Evolutionary conservation across 2,888 invertebrate genomes (phyloP), one percentile per base, ranked within the genome.

Genomic region (Patella pellucida): DNA sequence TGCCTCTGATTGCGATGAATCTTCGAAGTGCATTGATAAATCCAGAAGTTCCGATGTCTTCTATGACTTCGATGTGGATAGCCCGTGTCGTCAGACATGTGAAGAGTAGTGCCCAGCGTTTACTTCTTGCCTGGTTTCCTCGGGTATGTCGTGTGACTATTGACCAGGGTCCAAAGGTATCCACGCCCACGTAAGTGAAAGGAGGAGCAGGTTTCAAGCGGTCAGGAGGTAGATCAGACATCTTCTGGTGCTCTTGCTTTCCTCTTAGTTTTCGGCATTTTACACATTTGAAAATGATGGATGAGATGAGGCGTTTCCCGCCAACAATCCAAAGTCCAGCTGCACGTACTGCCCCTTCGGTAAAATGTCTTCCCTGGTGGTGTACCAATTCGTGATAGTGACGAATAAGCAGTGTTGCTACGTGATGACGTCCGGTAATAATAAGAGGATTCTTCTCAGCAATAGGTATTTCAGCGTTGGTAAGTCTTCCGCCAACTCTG

Each of bases 181-280:
- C 71, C 1, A 76, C 70, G 3, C 74, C 71, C 12, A 50, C 51
- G 23, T 74, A 52, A 31, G 67, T 74, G 56, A 76, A 70, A 16
- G 70, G 76, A 23, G 76, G 74, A 0, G 50, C 41, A 3, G 56
- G 12, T 15, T 16, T 31, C 12, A 76, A 27, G 5, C 76, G 23
- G 19, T 74, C 73, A n/a, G 19, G n/a, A 54, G 76, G 76, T 15
- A 76, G 52, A 67, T 73, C 69, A 11, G 73, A 23, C 76, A 76
- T 76, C 52, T 76, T 76, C 56, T 76, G 76, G 27, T 50, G 41
- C 52, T 52, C 41, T 52, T 23, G 52, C 15, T 68, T 74, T 12
- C 70, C 70, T n/a, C 54, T 14, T 19, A 23, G 54, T 71, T 71
- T 74, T 12, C 52, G 19, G 23, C 71, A 74, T n/a, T 41, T 41